phyloP scores from a whole-genome alignment of 1,140 invertebrate genomes.

The Drosophila parabipectinata region DNA sequence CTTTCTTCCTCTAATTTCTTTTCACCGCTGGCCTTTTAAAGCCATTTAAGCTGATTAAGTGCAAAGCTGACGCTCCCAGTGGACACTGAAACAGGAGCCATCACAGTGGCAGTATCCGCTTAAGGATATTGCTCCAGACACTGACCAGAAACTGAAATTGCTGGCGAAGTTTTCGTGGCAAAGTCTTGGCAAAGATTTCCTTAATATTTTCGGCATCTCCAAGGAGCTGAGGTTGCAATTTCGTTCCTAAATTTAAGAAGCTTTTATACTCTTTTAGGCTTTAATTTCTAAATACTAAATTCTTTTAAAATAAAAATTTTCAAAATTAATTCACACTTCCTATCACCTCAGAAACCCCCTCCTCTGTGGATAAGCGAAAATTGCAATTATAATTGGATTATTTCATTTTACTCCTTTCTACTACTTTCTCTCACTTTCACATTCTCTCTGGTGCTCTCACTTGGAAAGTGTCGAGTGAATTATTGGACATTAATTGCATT shows the following conservation, averaged over 20 bases:
- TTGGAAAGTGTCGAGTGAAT: slow-evolving; percentile 20
- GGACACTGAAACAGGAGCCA: slow-evolving; percentile 31
- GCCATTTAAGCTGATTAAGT: slow-evolving; percentile 75
- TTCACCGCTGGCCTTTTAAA: slow-evolving; percentile 52
- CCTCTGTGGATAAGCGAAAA: slow-evolving; percentile 15
- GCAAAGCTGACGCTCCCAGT: slow-evolving; percentile 50
- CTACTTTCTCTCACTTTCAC: slow-evolving; percentile 6
- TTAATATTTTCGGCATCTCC: slow-evolving; percentile 36
- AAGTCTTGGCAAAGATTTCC: slow-evolving; percentile 20
- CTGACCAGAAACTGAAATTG: slow-evolving; percentile 49
- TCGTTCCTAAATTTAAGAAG: background rate
- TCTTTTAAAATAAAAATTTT: background rate
- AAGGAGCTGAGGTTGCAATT: slow-evolving; percentile 17
- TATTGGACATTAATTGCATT: slow-evolving; percentile 39
- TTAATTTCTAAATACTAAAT: background rate
- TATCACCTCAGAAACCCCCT: slow-evolving; percentile 9
- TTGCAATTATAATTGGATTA: slow-evolving; percentile 18
- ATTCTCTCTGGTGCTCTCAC: background rate
- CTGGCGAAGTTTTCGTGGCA: slow-evolving; percentile 31
- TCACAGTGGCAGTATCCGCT: slow-evolving; percentile 27
- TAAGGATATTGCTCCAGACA: slow-evolving; percentile 46
- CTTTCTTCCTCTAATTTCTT: slow-evolving; percentile 58
- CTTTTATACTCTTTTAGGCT: background rate
- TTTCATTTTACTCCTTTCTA: background rate
- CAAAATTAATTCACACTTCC: slow-evolving; percentile 27